Percentiles rank a stretch among this genome's conserved stretches.
Conservation (phyloP, 2,888 invertebrate species). For the Blera fallax region DNA sequence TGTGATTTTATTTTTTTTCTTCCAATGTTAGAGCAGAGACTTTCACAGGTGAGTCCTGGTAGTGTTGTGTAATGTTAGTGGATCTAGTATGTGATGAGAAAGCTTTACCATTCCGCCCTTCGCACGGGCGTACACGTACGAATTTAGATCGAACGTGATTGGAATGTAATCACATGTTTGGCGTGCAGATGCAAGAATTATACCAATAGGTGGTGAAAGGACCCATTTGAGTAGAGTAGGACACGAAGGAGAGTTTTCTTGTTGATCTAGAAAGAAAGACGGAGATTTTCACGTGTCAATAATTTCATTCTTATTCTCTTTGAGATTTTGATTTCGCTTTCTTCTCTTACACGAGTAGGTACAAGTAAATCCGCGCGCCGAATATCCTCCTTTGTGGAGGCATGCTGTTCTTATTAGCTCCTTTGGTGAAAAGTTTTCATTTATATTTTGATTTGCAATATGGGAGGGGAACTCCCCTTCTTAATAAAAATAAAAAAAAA, state of each 20-base stretch:
- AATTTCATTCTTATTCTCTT: constrained; percentile 56
- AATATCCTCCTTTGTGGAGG: background rate
- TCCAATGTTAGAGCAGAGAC: background rate
- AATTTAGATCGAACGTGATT: constrained; percentile 69
- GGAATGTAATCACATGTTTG: constrained; percentile 58
- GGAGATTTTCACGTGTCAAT: constrained; percentile 62
- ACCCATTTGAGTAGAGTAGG: constrained; percentile 49
- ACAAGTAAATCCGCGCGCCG: background rate
- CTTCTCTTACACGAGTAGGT: background rate
- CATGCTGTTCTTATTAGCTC: constrained; percentile 42
- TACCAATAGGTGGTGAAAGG: constrained; percentile 65
- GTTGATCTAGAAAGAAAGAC: background rate
- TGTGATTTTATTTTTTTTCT: background rate
- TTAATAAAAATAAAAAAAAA: background rate
- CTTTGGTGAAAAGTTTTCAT: constrained; percentile 17
- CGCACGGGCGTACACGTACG: constrained; percentile 59
- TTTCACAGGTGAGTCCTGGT: constrained; percentile 32
- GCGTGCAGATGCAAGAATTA: constrained; percentile 59
- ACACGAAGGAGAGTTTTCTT: constrained; percentile 33
- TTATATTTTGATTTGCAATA: constrained; percentile 17
- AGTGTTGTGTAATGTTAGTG: constrained; percentile 27
- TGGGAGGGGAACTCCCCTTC: background rate
- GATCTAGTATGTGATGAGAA: constrained; percentile 38
- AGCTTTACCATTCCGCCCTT: constrained; percentile 52
- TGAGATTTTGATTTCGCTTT: constrained; percentile 59